Conservation (phyloP, 92 coral and sea anemone species). For the Palythoa grandiflora region DNA sequence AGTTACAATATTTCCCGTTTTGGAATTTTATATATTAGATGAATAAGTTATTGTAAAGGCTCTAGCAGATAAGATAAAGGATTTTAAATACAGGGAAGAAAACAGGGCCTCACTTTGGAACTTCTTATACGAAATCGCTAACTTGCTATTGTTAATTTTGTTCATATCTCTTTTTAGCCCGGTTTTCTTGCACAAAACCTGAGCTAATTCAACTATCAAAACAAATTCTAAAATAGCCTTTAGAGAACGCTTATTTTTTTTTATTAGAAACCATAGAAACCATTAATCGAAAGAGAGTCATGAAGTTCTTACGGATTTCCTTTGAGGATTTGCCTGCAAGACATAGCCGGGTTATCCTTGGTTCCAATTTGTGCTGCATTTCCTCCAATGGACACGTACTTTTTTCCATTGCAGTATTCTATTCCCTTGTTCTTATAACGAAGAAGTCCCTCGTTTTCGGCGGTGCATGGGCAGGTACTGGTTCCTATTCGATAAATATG, state of each 20-base stretch:
- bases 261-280: background rate
- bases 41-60: background rate
- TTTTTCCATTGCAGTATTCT: slow-evolving; percentile 54
- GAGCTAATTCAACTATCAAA: background rate
- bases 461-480: slow-evolving; percentile 45
- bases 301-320: background rate
- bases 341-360: background rate
- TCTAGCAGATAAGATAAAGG: too few relatives aligned
- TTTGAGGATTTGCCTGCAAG: slow-evolving; percentile 18
- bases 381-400: slow-evolving; percentile 48
- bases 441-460: slow-evolving; percentile 44
- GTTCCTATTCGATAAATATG: slow-evolving; percentile 49
- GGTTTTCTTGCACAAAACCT: too few relatives aligned
- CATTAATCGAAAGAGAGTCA: background rate
- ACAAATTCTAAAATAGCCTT: too few relatives aligned
- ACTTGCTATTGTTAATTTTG: too few relatives aligned
- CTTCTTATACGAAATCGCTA: too few relatives aligned
- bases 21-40: too few relatives aligned
- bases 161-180: too few relatives aligned
- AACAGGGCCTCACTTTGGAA: too few relatives aligned
- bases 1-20: background rate
- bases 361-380: background rate
- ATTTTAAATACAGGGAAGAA: too few relatives aligned
- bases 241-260: too few relatives aligned
- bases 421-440: slow-evolving; percentile 52